phyloP scores from a whole-genome alignment of 2,797 vertebrate genomes.

The Peromyscus nudipes region DNA sequence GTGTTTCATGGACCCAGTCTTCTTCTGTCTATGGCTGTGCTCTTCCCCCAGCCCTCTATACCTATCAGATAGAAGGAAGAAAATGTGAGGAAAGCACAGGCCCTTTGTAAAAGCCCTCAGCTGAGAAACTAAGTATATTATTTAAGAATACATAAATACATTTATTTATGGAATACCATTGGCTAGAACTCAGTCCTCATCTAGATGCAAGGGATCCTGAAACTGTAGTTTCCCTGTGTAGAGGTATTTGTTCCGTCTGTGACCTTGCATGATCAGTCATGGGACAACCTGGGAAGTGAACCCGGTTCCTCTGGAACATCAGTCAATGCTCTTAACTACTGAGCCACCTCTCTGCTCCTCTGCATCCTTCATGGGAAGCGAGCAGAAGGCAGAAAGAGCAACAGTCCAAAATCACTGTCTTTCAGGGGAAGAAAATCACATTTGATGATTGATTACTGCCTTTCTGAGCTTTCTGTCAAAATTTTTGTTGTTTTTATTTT shows the following conservation, averaged over 20 bases:
- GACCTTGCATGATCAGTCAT: too few relatives aligned
- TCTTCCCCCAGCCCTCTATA: background rate
- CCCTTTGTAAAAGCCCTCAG: background rate
- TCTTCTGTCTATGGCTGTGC: background rate
- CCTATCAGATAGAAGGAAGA: background rate
- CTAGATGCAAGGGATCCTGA: background rate
- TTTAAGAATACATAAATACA: background rate
- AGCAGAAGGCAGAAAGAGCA: conserved; percentile 95
- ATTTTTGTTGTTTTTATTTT: conserved; percentile 22
- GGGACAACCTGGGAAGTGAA: too few relatives aligned
- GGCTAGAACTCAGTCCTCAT: background rate
- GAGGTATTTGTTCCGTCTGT: too few relatives aligned
- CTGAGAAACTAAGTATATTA: background rate
- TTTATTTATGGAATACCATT: background rate
- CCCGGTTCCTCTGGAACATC: too few relatives aligned
- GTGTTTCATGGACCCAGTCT: background rate
- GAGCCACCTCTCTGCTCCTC: conserved; percentile 84
- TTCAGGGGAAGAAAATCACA: conserved; percentile 97
- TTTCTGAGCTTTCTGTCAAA: background rate
- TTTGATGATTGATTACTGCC: conserved; percentile 91
- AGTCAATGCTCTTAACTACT: too few relatives aligned
- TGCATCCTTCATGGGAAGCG: conserved; percentile 99
- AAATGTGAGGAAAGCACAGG: background rate
- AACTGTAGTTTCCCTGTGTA: background rate
- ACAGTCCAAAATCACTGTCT: conserved; percentile 93